phyloP scores from a whole-genome alignment of 2,113 vertebrate genomes.

The Cinclus mexicanus region DNA sequence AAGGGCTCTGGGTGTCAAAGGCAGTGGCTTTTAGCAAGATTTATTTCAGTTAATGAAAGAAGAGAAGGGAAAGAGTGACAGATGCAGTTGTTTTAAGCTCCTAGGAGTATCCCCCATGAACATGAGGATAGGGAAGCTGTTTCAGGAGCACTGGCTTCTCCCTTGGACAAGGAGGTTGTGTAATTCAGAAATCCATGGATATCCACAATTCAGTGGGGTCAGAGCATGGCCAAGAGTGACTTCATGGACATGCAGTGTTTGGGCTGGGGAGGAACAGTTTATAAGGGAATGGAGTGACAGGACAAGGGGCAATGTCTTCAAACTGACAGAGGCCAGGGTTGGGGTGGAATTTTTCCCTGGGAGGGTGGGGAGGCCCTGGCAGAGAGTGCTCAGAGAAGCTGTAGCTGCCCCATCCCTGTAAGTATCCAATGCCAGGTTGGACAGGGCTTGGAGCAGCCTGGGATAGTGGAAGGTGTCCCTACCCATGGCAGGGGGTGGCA shows the following conservation, averaged over 20 bases:
- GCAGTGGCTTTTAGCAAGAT: not conserved
- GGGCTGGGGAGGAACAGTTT: not conserved
- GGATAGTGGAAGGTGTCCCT: not conserved
- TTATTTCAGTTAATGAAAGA: not conserved
- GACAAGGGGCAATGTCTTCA: not conserved
- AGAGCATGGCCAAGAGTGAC: not conserved
- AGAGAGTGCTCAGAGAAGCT: not conserved
- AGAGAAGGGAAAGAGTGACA: not conserved
- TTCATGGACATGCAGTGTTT: not conserved
- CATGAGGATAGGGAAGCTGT: not conserved
- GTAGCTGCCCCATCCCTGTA: not conserved
- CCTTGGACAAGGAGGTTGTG: fast-evolving
- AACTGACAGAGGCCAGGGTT: not conserved
- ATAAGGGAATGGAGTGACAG: not conserved
- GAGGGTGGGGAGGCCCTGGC: not conserved
- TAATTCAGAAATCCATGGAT: not conserved
- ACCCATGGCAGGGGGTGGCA: not conserved
- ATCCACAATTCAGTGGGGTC: not conserved
- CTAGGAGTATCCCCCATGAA: not conserved
- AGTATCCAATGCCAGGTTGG: not conserved
- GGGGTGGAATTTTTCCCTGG: not conserved
- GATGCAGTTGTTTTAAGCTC: not conserved
- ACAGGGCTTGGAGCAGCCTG: not conserved
- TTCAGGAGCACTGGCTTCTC: not conserved
- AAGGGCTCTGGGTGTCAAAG: not conserved